phyloP scores from a whole-genome alignment of 2,888 invertebrate genomes.

The Aporophyla nigra region DNA sequence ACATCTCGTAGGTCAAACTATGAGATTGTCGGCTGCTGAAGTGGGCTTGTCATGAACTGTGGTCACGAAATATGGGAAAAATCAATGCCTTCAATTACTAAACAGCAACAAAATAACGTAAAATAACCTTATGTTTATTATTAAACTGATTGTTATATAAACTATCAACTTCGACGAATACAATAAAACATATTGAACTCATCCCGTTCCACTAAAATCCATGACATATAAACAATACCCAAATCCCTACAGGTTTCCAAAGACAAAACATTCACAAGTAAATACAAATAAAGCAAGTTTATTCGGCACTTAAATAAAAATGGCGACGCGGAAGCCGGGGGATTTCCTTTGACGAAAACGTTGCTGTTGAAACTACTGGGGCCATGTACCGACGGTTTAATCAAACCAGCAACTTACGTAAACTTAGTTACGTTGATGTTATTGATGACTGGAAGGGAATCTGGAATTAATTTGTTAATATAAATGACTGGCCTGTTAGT shows the following conservation, averaged over 20 bases:
- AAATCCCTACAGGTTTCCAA: constrained; percentile 19
- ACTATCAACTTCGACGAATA: neutral
- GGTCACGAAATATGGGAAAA: too few relatives aligned
- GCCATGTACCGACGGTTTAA: constrained; percentile 67
- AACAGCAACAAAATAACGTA: too few relatives aligned
- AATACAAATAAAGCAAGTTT: constrained; percentile 48
- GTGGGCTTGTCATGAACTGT: too few relatives aligned
- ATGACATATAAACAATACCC: constrained; percentile 10
- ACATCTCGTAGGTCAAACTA: too few relatives aligned
- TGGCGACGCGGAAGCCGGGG: constrained; percentile 39
- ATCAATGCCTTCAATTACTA: too few relatives aligned
- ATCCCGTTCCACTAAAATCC: neutral
- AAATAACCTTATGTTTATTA: neutral
- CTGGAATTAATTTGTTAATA: neutral
- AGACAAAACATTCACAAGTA: constrained; percentile 30
- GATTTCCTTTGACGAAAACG: constrained; percentile 65
- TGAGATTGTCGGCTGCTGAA: too few relatives aligned
- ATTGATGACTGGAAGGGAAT: constrained; percentile 32
- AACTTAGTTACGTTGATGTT: constrained; percentile 55
- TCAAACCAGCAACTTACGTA: constrained; percentile 65
- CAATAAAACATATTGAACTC: neutral
- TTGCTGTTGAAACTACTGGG: constrained; percentile 51
- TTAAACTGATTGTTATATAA: neutral
- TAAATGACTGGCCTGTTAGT: too few relatives aligned
- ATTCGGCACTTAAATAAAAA: constrained; percentile 63